These are phyloP conservation scores for Tonatia bakeri DNA, from an alignment of 2,113 vertebrate genomes.

Conservation along the genomic window DNA sequence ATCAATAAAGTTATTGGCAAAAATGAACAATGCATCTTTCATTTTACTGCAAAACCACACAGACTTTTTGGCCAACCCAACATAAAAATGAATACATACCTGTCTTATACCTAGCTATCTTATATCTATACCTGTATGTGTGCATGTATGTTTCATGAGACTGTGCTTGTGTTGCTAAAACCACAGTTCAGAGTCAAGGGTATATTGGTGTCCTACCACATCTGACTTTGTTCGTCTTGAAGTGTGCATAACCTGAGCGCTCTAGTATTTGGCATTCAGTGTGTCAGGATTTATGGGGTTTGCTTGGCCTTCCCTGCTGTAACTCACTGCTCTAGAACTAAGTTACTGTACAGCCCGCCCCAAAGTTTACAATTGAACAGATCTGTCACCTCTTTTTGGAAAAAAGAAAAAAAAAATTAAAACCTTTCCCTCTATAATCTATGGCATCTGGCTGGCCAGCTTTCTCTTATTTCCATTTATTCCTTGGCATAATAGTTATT, in stretches of 20 bases:
- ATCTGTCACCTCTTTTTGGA: neutral
- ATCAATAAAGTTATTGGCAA: too few relatives aligned
- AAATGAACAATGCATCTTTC: too few relatives aligned
- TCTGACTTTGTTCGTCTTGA: neutral
- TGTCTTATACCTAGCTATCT: neutral
- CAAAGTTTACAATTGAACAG: neutral
- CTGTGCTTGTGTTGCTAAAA: neutral
- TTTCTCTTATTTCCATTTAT: constrained; percentile 21
- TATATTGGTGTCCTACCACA: neutral
- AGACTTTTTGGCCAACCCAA: too few relatives aligned
- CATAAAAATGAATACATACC: neutral
- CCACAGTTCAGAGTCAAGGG: neutral
- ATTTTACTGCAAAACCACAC: too few relatives aligned
- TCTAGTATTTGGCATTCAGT: neutral
- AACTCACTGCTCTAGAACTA: constrained; percentile 14
- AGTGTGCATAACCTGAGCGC: neutral
- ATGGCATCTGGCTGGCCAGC: neutral
- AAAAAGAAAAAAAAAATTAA: neutral
- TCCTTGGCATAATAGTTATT: neutral
- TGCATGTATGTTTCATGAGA: neutral
- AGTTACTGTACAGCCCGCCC: constrained; percentile 14
- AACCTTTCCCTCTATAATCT: neutral
- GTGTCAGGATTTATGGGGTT: constrained; percentile 1
- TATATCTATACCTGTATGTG: neutral
- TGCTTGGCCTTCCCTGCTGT: neutral